A percentile compares a stretch with the other conserved stretches of the same genome.
These are phyloP conservation scores for Accipiter cooperii DNA, from an alignment of 2,113 vertebrate species.

Conservation along the genomic window DNA sequence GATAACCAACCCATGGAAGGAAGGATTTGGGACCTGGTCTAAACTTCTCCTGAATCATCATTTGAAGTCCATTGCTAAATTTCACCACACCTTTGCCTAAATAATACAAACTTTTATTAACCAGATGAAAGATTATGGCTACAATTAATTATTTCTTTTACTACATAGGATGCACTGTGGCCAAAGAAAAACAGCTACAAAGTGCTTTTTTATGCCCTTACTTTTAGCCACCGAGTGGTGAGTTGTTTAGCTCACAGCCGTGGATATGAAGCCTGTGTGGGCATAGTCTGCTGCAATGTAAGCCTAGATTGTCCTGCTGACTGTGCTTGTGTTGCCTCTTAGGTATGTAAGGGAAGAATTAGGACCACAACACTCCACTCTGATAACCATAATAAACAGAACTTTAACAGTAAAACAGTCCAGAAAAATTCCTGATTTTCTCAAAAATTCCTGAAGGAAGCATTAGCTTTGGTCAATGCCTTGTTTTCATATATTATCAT, in stretches of 20 bases:
- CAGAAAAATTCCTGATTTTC: background rate
- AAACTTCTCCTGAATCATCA: background rate
- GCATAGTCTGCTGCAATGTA: background rate
- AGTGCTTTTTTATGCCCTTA: background rate
- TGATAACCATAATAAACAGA: background rate
- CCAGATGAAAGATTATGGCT: background rate
- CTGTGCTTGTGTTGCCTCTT: background rate
- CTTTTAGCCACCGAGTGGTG: background rate
- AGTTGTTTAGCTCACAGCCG: background rate
- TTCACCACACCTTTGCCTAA: background rate
- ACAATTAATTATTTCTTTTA: background rate
- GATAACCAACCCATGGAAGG: background rate
- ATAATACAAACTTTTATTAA: background rate
- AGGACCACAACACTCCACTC: background rate
- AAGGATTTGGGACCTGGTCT: background rate
- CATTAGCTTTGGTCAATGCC: background rate
- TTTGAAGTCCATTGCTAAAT: background rate
- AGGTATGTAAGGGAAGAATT: background rate
- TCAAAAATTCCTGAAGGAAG: background rate
- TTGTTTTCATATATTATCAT: background rate
- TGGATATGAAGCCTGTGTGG: rapidly evolving
- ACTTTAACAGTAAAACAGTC: background rate
- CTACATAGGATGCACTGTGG: background rate
- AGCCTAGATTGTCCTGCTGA: background rate
- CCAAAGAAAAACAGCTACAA: background rate